Evolutionary conservation across 2,888 invertebrate genomes (phyloP), one percentile per base, ranked within the genome.

Genomic region (Lottia gigantea): DNA sequence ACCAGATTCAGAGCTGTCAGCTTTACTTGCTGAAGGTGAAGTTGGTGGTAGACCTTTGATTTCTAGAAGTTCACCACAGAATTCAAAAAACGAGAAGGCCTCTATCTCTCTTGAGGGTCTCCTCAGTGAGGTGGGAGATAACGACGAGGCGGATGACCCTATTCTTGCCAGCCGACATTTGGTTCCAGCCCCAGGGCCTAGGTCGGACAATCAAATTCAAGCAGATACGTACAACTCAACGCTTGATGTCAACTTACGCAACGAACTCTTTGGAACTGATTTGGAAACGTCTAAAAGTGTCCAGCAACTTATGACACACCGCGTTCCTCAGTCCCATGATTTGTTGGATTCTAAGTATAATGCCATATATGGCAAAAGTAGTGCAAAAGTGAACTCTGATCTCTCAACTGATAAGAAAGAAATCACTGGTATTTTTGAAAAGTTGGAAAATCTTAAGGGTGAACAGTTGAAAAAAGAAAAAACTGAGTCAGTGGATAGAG

Each of bases 41-140:
- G 63, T 46, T 47, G 69, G 64, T 31, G 55, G 47, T 19, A 19
- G 62, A 15, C 45, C 61, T 55, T 49, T 61, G 45, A 65, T 65
- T 19, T 61, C 69, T 45, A 64, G 64, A 69, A 74, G 61, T 69
- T 64, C 73, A 62, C 71, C 74, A 67, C 70, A 76, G 64, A 67
- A 73, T 72, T 72, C 82, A 85, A 85, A 85, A 85, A 85, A 83
- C 83, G 83, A 83, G 82, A 82, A 81, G 79, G 80, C 80, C 82
- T 84, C 85, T 83, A 83, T 83, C 81, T 84, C 85, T 79, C 83
- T 81, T 79, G 84, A 84, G 81, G 83, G 78, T 64, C 76, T 80
- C 77, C 81, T 83, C 81, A 79, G 72, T 73, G 82, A 82, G 81
- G 81, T 83, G 77, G 80, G 80, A 75, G 81, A 80, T 65, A 83